Evolutionary conservation across 2,888 invertebrate genomes (phyloP).

Genomic region (Acheta domesticus): DNA sequence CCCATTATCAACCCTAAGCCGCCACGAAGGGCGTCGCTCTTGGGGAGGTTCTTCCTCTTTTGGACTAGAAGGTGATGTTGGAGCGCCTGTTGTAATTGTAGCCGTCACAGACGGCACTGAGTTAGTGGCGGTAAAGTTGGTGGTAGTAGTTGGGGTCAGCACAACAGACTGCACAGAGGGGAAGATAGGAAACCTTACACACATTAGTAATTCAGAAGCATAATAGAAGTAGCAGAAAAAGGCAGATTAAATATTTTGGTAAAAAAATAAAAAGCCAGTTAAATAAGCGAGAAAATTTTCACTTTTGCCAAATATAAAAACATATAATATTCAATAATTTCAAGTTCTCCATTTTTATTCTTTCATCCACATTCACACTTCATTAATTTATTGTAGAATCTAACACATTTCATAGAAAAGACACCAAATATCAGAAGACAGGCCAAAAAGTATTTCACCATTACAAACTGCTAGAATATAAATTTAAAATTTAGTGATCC

Average conservation of each 20-base stretch:
- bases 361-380: not conserved
- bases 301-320: not conserved
- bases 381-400: not conserved
- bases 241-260: not conserved
- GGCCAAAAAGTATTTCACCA: too few relatives aligned
- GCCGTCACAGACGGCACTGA: slow-evolving; percentile 50
- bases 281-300: not conserved
- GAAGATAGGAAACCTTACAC: slow-evolving; percentile 3
- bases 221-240: not conserved
- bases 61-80: slow-evolving; percentile 47
- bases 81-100: slow-evolving; percentile 56
- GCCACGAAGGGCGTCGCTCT: slow-evolving; percentile 88
- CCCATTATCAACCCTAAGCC: slow-evolving; percentile 82
- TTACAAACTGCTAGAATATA: too few relatives aligned
- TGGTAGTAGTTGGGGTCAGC: slow-evolving; percentile 31
- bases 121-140: slow-evolving; percentile 22
- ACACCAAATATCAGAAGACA: too few relatives aligned
- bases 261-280: slow-evolving; percentile 23
- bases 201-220: not conserved
- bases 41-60: slow-evolving; percentile 42
- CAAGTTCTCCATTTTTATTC: not conserved
- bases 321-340: too few relatives aligned
- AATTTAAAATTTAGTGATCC: too few relatives aligned
- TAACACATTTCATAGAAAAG: too few relatives aligned
- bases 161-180: slow-evolving; percentile 29